Conservation (phyloP, 2,888 invertebrate genomes). For the Encarsia formosa region DNA sequence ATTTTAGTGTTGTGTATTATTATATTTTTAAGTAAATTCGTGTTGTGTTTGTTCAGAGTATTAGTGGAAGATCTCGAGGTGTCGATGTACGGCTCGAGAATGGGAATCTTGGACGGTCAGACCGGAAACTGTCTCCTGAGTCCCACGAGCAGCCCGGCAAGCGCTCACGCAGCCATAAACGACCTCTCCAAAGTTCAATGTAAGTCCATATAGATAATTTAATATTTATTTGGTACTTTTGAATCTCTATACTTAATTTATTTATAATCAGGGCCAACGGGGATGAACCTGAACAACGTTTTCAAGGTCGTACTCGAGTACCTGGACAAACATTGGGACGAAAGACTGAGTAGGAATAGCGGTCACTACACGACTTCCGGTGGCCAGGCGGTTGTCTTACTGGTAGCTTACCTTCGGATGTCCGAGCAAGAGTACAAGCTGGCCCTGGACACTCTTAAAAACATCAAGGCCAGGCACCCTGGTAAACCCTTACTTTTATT, state of each 20-base stretch:
- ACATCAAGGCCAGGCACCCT: slow-evolving; percentile 37
- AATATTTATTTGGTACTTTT: background rate
- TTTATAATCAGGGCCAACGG: slow-evolving; percentile 34
- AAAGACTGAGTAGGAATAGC: slow-evolving; percentile 26
- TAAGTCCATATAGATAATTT: slow-evolving; percentile 25
- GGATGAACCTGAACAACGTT: slow-evolving; percentile 33
- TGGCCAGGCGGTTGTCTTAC: slow-evolving; percentile 39
- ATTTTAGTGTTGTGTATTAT: background rate
- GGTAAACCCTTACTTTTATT: slow-evolving; percentile 30
- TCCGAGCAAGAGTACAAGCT: slow-evolving; percentile 27
- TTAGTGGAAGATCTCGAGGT: slow-evolving; percentile 59
- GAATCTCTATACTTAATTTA: background rate
- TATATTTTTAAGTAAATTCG: background rate
- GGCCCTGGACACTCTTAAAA: slow-evolving; percentile 28
- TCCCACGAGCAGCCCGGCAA: slow-evolving; percentile 57
- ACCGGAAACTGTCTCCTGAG: slow-evolving; percentile 61
- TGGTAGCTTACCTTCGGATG: slow-evolving; percentile 32
- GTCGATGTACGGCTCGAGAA: slow-evolving; percentile 57
- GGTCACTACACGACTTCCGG: too few species aligned
- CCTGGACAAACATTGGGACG: slow-evolving; percentile 34
- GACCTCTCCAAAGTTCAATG: slow-evolving; percentile 34
- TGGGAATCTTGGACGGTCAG: slow-evolving; percentile 63
- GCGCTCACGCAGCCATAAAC: slow-evolving; percentile 40
- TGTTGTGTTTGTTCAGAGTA: slow-evolving; percentile 50
- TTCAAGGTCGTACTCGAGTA: slow-evolving; percentile 29